These are phyloP conservation scores for Machimus atricapillus DNA, from an alignment of 2,888 invertebrate species.

Conservation along the genomic window DNA sequence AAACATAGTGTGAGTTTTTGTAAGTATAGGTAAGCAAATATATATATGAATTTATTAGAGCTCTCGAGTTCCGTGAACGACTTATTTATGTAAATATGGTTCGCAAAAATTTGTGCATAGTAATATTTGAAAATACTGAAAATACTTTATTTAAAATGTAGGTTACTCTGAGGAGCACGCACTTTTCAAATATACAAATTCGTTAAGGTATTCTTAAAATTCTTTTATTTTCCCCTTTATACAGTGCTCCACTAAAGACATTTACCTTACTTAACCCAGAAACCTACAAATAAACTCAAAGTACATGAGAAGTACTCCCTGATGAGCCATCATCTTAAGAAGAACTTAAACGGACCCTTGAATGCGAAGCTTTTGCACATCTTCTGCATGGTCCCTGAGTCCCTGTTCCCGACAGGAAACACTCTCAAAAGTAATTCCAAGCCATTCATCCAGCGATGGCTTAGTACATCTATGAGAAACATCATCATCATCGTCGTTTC, in stretches of 20 bases:
- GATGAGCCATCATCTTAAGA: background rate
- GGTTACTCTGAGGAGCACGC: background rate
- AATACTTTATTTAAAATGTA: background rate
- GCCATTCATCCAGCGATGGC: background rate
- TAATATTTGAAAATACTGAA: too few relatives aligned
- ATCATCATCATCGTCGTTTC: background rate
- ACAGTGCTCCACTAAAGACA: background rate
- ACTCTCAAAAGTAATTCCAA: background rate
- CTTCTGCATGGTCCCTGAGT: background rate
- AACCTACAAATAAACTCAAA: background rate
- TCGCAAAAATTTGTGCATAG: too few relatives aligned
- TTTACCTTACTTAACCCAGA: background rate
- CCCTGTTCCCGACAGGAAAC: background rate
- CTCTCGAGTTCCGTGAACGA: too few relatives aligned
- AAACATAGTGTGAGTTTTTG: too few relatives aligned
- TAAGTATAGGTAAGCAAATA: too few relatives aligned
- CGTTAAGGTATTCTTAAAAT: background rate
- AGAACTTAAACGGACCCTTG: background rate
- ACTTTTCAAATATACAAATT: background rate
- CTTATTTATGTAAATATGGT: too few relatives aligned
- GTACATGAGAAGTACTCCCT: background rate
- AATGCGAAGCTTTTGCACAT: background rate
- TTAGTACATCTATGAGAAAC: background rate
- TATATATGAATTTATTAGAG: too few relatives aligned
- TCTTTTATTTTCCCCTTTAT: background rate